Percentiles rank a stretch among this genome's conserved stretches.
Conservation (phyloP, 2,113 vertebrate species). For the Camelus dromedarius region DNA sequence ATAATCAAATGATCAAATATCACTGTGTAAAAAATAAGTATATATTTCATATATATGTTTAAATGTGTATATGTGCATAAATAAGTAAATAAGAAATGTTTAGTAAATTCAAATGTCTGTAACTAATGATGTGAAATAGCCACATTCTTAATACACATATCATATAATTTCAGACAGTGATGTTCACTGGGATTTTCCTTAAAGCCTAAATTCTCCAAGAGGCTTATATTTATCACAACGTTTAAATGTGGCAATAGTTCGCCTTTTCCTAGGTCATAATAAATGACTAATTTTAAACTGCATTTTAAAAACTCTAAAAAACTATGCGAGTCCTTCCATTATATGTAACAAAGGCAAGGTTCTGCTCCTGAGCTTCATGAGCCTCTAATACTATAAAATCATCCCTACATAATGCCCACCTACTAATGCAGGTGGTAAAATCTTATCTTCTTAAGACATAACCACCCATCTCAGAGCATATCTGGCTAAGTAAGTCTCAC, state of each 20-base stretch:
- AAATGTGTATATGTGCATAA: background rate
- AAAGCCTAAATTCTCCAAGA: constrained; percentile 47
- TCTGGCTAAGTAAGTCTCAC: background rate
- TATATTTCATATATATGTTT: background rate
- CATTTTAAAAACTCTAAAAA: constrained; percentile 35
- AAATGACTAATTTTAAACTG: background rate
- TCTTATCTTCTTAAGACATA: background rate
- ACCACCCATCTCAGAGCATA: background rate
- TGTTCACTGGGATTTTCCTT: background rate
- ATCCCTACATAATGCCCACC: background rate
- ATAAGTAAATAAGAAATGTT: background rate
- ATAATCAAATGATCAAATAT: constrained; percentile 35
- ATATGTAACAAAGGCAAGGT: background rate
- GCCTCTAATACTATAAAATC: background rate
- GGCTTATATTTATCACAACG: background rate
- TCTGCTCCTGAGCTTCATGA: background rate
- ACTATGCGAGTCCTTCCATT: background rate
- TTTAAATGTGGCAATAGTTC: background rate
- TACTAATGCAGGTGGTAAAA: background rate
- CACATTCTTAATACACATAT: background rate
- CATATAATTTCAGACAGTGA: background rate
- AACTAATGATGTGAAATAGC: background rate
- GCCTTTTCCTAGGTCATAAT: background rate
- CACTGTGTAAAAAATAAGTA: background rate
- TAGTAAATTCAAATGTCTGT: constrained; percentile 47